Evolutionary conservation across 1,140 invertebrate species (phyloP), one percentile per base, ranked within the genome.

Genomic region (Drosophila elegans): DNA sequence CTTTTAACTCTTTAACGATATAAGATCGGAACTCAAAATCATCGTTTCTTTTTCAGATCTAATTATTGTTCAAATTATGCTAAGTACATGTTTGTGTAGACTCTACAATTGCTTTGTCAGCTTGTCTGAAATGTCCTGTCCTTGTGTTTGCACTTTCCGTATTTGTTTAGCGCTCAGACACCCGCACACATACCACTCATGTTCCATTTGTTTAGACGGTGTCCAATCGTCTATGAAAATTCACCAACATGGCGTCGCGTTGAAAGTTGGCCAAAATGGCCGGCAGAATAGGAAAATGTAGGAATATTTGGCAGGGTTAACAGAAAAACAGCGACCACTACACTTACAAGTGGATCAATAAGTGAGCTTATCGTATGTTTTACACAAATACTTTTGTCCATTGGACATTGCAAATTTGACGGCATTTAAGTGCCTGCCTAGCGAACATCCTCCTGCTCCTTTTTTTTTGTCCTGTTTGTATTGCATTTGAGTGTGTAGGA

Each of bases 181-280:
- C 25, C 16, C n/a, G 36, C 46, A 36, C 34, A 29, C 25, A 41
- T 9, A 21, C 49, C 36, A 62, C 41, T 38, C 27, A 36, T 55
- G 46, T 44, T 71, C 59, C 82, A 76, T 82, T 86, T 82, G 83
- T 88, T 86, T 86, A 86, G 83, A 88, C 83, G 75, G 66, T 75
- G 83, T 88, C 83, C 83, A 86, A 86, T 86, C 75, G 83, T 88
- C 83, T 71, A 88, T 86, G 83, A 79, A 79, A 66, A 86, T 86
- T 53, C 62, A 67, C 57, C 83, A 86, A 88, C 77, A 86, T 86
- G 83, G 62, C 83, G 79, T 60, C 67, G 60, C 55, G 49, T 12
- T 63, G 45, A 81, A 82, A 73, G 64, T 86, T 78, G 61, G 52
- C 48, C 59, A 59, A 80, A 75, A 78, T 77, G 72, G 44, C 41